These are phyloP conservation scores for Caenorhabditis briggsae DNA, from an alignment of 1,140 invertebrate genomes.

Conservation along the genomic window DNA sequence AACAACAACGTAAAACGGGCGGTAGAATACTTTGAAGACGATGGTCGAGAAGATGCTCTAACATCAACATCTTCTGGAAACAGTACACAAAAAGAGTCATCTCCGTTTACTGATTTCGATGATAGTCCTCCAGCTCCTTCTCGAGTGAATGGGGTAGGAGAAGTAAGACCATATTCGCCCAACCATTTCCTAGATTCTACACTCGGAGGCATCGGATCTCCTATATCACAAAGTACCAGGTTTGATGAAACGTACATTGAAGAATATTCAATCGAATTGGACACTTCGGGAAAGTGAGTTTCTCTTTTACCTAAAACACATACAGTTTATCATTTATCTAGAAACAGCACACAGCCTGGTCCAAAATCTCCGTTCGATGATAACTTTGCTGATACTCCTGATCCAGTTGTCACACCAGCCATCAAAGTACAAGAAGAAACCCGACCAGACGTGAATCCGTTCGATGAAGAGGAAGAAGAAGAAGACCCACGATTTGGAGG, in stretches of 20 bases:
- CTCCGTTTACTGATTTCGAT: constrained; percentile 59
- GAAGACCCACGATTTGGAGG: constrained; percentile 36
- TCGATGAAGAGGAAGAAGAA: constrained; percentile 51
- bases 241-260: constrained; percentile 58
- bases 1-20: constrained; percentile 52
- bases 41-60: constrained; percentile 44
- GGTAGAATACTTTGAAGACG: constrained; percentile 54
- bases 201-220: constrained; percentile 42
- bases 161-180: background rate
- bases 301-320: background rate
- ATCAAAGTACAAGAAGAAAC: background rate
- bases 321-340: background rate
- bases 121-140: background rate
- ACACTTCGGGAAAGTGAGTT: background rate
- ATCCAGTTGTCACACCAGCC: background rate
- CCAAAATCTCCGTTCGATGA: constrained; percentile 42
- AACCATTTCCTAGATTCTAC: constrained; percentile 5
- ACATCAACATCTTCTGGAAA: constrained; percentile 59
- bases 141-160: background rate
- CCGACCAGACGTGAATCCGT: constrained; percentile 46
- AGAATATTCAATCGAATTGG: constrained; percentile 55
- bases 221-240: constrained; percentile 51
- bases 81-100: constrained; percentile 60
- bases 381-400: constrained; percentile 2
- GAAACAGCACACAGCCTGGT: background rate